A percentile compares a stretch with the other conserved stretches of the same genome.
phyloP scores from a whole-genome alignment of 1,140 invertebrate species.

The Hylaeus volcanicus region DNA sequence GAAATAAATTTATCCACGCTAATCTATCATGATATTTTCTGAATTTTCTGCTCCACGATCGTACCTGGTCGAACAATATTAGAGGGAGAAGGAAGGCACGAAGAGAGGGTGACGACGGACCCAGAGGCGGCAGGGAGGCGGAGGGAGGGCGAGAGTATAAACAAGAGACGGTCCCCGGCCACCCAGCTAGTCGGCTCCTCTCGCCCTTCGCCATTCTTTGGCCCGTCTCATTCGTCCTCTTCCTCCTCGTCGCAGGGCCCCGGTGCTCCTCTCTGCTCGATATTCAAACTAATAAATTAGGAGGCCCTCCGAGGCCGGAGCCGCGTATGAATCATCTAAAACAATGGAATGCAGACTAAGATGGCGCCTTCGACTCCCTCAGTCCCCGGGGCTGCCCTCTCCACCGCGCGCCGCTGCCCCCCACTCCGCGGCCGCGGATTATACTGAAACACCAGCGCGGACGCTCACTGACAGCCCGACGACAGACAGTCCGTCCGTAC shows the following conservation, averaged over 20 bases:
- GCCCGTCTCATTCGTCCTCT: slow-evolving; percentile 47
- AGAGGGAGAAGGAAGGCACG: slow-evolving; percentile 31
- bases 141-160: slow-evolving; percentile 53
- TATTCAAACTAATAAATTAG: slow-evolving; percentile 71
- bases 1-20: too few species aligned
- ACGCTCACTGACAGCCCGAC: slow-evolving; percentile 64
- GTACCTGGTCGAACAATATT: not conserved
- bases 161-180: slow-evolving; percentile 67
- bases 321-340: slow-evolving; percentile 80
- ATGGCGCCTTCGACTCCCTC: slow-evolving; percentile 59
- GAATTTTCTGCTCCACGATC: too few species aligned
- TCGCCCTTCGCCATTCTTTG: slow-evolving; percentile 53
- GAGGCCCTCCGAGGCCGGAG: slow-evolving; percentile 59
- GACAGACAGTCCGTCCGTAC: slow-evolving; percentile 67
- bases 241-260: slow-evolving; percentile 34
- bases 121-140: slow-evolving; percentile 8
- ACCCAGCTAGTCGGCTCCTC: slow-evolving; percentile 64
- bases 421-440: slow-evolving; percentile 16
- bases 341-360: slow-evolving; percentile 81
- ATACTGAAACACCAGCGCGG: slow-evolving; percentile 53
- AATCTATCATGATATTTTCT: too few species aligned
- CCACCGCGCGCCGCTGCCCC: not conserved
- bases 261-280: slow-evolving; percentile 59
- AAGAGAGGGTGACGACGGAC: slow-evolving; percentile 48
- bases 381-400: not conserved